Conservation (phyloP, 2,888 invertebrate species). For the Cynaeus angustus region DNA sequence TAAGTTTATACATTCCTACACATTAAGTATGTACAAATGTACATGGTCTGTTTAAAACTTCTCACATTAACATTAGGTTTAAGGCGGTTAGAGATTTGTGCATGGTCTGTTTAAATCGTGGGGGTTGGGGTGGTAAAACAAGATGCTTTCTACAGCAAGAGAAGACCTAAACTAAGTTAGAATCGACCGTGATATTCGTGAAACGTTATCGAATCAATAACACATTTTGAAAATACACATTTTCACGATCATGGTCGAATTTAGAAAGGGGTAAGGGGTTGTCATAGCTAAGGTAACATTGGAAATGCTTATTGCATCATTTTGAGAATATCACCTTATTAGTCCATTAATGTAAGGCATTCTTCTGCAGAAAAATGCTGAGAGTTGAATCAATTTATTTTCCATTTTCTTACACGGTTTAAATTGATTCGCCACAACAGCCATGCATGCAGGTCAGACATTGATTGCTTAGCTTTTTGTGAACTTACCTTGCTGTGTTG, state of each 20-base stretch:
- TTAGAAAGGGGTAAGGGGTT: conserved; percentile 53
- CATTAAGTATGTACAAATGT: conserved; percentile 42
- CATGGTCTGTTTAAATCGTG: conserved; percentile 51
- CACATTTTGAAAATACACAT: conserved; percentile 34
- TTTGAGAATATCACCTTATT: conserved; percentile 62
- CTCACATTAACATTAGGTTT: conserved; percentile 52
- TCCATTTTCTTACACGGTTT: conserved; percentile 51
- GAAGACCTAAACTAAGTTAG: conserved; percentile 56
- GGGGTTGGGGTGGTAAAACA: conserved; percentile 54
- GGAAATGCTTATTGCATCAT: conserved; percentile 70
- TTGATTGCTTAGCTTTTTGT: conserved; percentile 7
- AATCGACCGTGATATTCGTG: conserved; percentile 33
- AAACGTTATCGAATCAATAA: conserved; percentile 9
- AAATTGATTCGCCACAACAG: conserved; percentile 65
- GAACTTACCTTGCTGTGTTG: conserved; percentile 83
- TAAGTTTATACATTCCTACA: conserved; percentile 9
- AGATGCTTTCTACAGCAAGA: conserved; percentile 64
- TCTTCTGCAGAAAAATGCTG: conserved; percentile 65
- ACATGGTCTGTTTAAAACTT: conserved; percentile 45
- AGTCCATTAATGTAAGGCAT: conserved; percentile 61
- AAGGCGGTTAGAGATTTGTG: conserved; percentile 54
- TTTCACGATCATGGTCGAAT: conserved; percentile 60
- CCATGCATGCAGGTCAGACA: conserved; percentile 61
- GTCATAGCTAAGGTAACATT: conserved; percentile 72
- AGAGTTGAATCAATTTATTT: conserved; percentile 63